A percentile compares a stretch with the other conserved stretches of the same genome.
These are phyloP conservation scores for Girardia tigrina DNA, from an alignment of 2,888 invertebrate species.

Conservation along the genomic window DNA sequence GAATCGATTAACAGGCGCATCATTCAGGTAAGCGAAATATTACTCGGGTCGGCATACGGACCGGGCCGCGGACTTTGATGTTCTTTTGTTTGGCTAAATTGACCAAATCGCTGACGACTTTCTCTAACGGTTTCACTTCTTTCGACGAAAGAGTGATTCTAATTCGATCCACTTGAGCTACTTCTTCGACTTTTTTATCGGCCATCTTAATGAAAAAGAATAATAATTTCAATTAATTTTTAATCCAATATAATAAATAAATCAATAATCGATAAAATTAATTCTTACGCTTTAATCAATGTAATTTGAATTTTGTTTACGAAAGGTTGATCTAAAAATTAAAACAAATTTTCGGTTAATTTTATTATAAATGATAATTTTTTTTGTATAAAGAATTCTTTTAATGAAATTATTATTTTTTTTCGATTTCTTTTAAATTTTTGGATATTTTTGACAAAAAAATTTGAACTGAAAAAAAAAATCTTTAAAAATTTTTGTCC, in stretches of 20 bases:
- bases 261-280: background rate
- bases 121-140: conserved; percentile 88
- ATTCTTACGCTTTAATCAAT: background rate
- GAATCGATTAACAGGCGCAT: too few relatives aligned
- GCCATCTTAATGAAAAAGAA: too few relatives aligned
- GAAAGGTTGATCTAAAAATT: background rate
- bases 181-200: conserved; percentile 40
- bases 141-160: conserved; percentile 91
- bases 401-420: too few relatives aligned
- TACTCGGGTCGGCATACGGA: conserved; percentile 88
- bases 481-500: too few relatives aligned
- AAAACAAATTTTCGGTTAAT: background rate
- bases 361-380: too few relatives aligned
- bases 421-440: too few relatives aligned
- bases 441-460: too few relatives aligned
- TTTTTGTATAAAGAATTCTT: too few relatives aligned
- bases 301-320: background rate
- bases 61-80: conserved; percentile 89
- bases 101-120: conserved; percentile 90
- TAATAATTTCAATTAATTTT: too few relatives aligned
- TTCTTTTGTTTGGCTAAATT: conserved; percentile 90
- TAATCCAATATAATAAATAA: background rate
- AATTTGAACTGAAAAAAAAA: too few relatives aligned
- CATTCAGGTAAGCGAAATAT: background rate
- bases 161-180: conserved; percentile 79